These are phyloP conservation scores for Microchirus variegatus DNA, from an alignment of 2,797 vertebrate genomes.

Conservation along the genomic window DNA sequence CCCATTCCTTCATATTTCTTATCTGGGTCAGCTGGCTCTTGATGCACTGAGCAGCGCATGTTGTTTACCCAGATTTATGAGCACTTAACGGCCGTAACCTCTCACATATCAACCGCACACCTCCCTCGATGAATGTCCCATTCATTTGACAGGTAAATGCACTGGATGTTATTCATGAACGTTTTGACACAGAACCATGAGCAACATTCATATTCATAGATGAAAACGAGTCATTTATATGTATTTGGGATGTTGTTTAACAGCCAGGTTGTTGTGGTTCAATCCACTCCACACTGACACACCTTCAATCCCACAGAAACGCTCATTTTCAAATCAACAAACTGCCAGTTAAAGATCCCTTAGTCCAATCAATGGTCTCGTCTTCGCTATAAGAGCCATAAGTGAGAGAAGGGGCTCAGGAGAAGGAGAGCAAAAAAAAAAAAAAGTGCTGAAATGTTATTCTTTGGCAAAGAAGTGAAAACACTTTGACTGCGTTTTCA, in stretches of 20 bases:
- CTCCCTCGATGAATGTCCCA: background rate
- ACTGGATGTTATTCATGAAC: background rate
- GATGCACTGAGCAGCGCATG: background rate
- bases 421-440: background rate
- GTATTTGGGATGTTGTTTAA: background rate
- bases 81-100: slow-evolving; percentile 1
- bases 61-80: slow-evolving; percentile 13
- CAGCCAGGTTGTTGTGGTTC: background rate
- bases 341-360: no score
- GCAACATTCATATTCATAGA: no score
- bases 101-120: background rate
- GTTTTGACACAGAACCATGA: background rate
- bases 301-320: slow-evolving; percentile 11
- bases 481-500: background rate
- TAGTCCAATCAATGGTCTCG: no score
- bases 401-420: background rate
- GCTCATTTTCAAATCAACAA: background rate
- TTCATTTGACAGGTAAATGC: background rate
- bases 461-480: slow-evolving; percentile 9
- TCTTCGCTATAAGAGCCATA: no score
- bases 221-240: no score
- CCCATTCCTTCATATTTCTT: background rate
- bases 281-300: background rate
- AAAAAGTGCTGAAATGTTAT: slow-evolving; percentile 11
- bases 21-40: background rate